phyloP scores from a whole-genome alignment of 1,140 invertebrate genomes.

The Platyura marginata region DNA sequence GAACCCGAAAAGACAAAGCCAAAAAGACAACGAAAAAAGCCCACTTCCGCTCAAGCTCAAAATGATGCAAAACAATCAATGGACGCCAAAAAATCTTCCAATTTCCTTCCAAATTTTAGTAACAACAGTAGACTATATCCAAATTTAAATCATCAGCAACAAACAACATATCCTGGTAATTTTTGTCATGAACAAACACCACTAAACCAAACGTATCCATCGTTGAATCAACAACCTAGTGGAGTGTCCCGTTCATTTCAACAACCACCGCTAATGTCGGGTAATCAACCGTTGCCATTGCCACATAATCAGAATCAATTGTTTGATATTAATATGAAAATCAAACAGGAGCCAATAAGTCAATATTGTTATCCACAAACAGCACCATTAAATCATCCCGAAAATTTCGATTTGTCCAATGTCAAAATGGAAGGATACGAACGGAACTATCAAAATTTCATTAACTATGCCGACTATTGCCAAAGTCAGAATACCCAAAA shows the following conservation, averaged over 20 bases:
- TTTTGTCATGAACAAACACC: too few relatives aligned
- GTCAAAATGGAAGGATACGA: conserved; percentile 24
- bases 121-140: neutral
- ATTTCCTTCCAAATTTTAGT: conserved; percentile 1
- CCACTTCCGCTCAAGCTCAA: neutral
- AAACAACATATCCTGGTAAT: too few relatives aligned
- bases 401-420: conserved; percentile 8
- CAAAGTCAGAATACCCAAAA: conserved; percentile 14
- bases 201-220: too few relatives aligned
- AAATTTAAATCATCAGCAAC: too few relatives aligned
- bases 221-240: too few relatives aligned
- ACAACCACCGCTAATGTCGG: too few relatives aligned
- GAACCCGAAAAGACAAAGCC: neutral
- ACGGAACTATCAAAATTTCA: conserved; percentile 25
- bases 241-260: too few relatives aligned
- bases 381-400: conserved; percentile 4
- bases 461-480: conserved; percentile 23
- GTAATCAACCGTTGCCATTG: too few relatives aligned
- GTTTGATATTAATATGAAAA: too few relatives aligned
- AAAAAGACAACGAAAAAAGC: neutral
- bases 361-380: neutral
- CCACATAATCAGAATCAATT: too few relatives aligned
- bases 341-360: neutral
- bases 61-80: too few relatives aligned
- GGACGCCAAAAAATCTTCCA: neutral